Conservation (phyloP, 2,888 invertebrate species). For the Pterostichus niger region DNA sequence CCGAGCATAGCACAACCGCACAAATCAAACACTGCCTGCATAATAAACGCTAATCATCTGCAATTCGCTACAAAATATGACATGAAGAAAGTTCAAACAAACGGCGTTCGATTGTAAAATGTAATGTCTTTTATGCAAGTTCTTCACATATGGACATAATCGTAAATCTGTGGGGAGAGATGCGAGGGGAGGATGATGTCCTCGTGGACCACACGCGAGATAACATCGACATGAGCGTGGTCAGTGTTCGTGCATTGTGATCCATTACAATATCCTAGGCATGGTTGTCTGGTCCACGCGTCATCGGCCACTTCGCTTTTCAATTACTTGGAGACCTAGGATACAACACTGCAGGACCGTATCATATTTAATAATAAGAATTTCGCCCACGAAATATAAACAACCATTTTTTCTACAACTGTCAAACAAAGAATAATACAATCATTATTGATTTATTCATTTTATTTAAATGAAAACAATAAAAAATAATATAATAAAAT, state of each 20-base stretch:
- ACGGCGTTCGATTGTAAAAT: not conserved
- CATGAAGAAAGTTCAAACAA: constrained; percentile 26
- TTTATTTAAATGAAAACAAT: too few species aligned
- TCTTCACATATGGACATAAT: constrained; percentile 30
- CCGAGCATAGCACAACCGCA: not conserved
- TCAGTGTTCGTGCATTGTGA: not conserved
- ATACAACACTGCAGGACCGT: not conserved
- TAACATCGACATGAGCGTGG: constrained; percentile 28
- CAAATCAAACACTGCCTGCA: constrained; percentile 37
- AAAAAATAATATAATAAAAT: too few species aligned
- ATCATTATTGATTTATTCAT: too few species aligned
- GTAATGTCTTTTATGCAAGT: constrained; percentile 8
- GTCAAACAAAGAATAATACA: too few species aligned
- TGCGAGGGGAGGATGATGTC: not conserved
- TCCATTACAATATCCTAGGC: constrained; percentile 4
- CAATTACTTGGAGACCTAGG: constrained; percentile 9
- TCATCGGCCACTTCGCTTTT: constrained; percentile 42
- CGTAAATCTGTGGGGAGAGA: constrained; percentile 43
- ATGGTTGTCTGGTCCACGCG: constrained; percentile 10
- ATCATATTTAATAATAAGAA: not conserved
- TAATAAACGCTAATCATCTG: constrained; percentile 47
- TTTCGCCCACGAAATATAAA: too few species aligned
- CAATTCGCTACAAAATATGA: constrained; percentile 37
- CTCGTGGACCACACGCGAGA: constrained; percentile 54
- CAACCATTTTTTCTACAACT: too few species aligned